phyloP scores from a whole-genome alignment of 2,888 invertebrate genomes.

The Monochamus alternatus region DNA sequence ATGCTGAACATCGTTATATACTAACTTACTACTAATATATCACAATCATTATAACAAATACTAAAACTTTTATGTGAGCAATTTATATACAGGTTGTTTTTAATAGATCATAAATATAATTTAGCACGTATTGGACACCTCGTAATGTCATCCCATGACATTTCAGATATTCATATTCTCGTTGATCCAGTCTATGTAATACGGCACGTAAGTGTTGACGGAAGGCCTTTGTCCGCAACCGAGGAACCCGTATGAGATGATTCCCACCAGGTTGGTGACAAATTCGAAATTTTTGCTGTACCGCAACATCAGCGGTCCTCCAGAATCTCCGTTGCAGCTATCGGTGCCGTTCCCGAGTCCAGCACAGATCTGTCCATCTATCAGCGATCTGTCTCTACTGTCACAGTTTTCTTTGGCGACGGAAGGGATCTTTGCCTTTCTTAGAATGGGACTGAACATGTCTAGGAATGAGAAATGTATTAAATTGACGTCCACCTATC shows the following conservation, averaged over 20 bases:
- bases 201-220: slow-evolving; percentile 78
- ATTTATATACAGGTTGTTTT: too few species aligned
- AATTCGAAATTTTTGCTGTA: slow-evolving; percentile 68
- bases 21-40: too few species aligned
- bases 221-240: slow-evolving; percentile 77
- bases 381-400: slow-evolving; percentile 49
- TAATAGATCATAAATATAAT: too few species aligned
- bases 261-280: slow-evolving; percentile 76
- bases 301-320: slow-evolving; percentile 81
- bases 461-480: slow-evolving; percentile 49
- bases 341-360: slow-evolving; percentile 80
- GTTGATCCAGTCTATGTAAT: slow-evolving; percentile 78
- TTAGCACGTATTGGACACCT: too few species aligned
- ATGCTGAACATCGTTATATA: too few species aligned
- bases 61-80: too few species aligned
- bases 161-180: slow-evolving; percentile 46
- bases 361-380: slow-evolving; percentile 78
- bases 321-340: slow-evolving; percentile 84
- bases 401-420: slow-evolving; percentile 50
- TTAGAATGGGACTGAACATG: slow-evolving; percentile 56
- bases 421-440: slow-evolving; percentile 53
- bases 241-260: slow-evolving; percentile 81
- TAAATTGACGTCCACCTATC: too few species aligned
- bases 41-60: too few species aligned
- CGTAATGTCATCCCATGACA: too few species aligned